These are phyloP conservation scores for Trochalopteron elliotii DNA, from an alignment of 2,113 vertebrate species.

Conservation along the genomic window DNA sequence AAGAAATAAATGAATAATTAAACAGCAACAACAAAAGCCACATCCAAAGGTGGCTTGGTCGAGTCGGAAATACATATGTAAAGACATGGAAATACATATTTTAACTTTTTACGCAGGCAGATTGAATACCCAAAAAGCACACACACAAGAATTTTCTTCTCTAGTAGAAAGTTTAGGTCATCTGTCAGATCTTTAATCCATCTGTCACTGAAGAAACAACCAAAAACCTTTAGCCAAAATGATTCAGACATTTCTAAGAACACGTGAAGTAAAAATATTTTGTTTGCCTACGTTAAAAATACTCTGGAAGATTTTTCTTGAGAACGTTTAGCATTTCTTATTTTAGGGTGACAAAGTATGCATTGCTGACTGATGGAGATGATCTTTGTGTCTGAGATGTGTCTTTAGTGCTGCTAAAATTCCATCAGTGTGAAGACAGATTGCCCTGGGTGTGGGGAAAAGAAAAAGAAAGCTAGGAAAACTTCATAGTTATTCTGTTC, in stretches of 20 bases:
- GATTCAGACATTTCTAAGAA: conserved; percentile 35
- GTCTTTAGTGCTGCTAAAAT: not conserved
- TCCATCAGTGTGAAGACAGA: not conserved
- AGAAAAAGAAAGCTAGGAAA: not conserved
- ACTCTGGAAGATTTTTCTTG: not conserved
- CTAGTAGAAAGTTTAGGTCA: conserved; percentile 10
- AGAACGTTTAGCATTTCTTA: not conserved
- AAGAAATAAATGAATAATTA: not conserved
- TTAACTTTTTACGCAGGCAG: not conserved
- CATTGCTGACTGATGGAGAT: not conserved
- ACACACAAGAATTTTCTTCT: not conserved
- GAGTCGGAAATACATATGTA: not conserved
- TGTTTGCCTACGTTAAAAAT: conserved; percentile 18
- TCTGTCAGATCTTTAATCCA: conserved; percentile 11
- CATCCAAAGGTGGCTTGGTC: not conserved
- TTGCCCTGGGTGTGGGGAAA: not conserved
- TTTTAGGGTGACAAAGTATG: not conserved
- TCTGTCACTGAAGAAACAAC: conserved; percentile 21
- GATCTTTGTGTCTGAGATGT: not conserved
- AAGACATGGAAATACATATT: not conserved
- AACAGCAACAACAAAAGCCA: not conserved
- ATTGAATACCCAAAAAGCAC: not conserved
- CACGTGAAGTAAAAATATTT: not conserved
- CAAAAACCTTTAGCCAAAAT: not conserved
- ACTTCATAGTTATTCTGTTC: not conserved